Percentiles rank a stretch among this genome's conserved stretches.
Evolutionary conservation across 2,888 invertebrate genomes (phyloP).

Genomic region (Hirtodrosophila trivittata): DNA sequence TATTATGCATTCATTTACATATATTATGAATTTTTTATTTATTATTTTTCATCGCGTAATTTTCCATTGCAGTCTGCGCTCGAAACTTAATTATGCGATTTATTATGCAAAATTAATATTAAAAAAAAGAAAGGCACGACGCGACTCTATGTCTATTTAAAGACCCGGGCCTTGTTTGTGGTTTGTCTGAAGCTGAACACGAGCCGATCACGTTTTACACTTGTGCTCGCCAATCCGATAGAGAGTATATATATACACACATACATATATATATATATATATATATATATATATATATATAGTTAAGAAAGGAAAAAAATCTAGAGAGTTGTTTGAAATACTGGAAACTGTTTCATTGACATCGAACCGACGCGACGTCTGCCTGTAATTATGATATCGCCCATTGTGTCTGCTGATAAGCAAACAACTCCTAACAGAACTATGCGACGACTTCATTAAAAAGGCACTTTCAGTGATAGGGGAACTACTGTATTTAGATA

Average conservation of each 20-base stretch:
- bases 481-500: no score
- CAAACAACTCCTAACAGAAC: slow-evolving; percentile 31
- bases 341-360: slow-evolving; percentile 53
- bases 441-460: slow-evolving; percentile 23
- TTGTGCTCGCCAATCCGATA: slow-evolving; percentile 37
- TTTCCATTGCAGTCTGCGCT: slow-evolving; percentile 62
- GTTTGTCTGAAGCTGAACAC: slow-evolving; percentile 44
- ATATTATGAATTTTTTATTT: slow-evolving; percentile 24
- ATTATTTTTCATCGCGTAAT: slow-evolving; percentile 30
- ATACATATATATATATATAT: slow-evolving; percentile 11
- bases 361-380: slow-evolving; percentile 52
- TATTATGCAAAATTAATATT: slow-evolving; percentile 64
- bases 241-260: slow-evolving; percentile 14
- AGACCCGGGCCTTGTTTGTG: slow-evolving; percentile 53
- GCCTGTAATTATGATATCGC: slow-evolving; percentile 49
- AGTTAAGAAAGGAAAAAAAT: not conserved
- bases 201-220: slow-evolving; percentile 62
- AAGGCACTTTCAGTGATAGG: not conserved
- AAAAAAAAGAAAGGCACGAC: slow-evolving; percentile 18
- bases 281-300: slow-evolving; percentile 3
- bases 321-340: slow-evolving; percentile 15
- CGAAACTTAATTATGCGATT: slow-evolving; percentile 75
- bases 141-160: slow-evolving; percentile 52
- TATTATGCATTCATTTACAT: no score
- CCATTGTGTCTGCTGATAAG: slow-evolving; percentile 50